phyloP scores from a whole-genome alignment of 2,797 vertebrate genomes.

The Sparidentex hasta region DNA sequence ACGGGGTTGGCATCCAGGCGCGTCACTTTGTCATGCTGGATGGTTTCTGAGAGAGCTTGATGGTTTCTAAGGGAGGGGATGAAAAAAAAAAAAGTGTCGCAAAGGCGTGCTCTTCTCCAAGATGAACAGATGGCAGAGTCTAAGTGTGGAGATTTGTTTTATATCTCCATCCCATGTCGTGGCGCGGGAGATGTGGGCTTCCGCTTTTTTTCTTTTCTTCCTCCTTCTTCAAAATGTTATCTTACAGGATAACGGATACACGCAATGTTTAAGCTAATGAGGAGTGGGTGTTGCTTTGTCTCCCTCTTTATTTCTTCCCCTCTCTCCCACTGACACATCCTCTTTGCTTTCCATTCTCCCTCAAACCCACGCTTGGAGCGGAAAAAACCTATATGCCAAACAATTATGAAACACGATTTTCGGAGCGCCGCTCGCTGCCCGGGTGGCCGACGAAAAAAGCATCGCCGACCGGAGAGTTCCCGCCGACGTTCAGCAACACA shows the following conservation, averaged over 20 bases:
- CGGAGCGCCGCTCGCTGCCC: conserved; percentile 52
- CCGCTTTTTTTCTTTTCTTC: conserved; percentile 25
- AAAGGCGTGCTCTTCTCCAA: conserved; percentile 66
- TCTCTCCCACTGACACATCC: conserved; percentile 70
- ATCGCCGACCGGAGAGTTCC: conserved; percentile 42
- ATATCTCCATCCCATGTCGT: conserved; percentile 75
- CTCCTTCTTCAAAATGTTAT: conserved; percentile 65
- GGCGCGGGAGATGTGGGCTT: conserved; percentile 57
- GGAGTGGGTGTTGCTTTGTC: conserved; percentile 80
- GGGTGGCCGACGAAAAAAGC: conserved; percentile 53
- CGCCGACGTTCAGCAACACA: conserved; percentile 14
- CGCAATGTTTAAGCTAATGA: conserved; percentile 80
- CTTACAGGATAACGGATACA: conserved; percentile 76
- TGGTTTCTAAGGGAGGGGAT: conserved; percentile 66
- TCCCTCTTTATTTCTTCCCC: conserved; percentile 62
- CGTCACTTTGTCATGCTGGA: conserved; percentile 77
- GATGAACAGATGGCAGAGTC: conserved; percentile 81
- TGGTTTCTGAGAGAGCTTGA: conserved; percentile 72
- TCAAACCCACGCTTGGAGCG: conserved; percentile 73
- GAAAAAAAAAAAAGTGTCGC: conserved; percentile 44
- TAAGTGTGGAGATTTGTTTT: conserved; percentile 78
- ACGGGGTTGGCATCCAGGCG: conserved; percentile 65
- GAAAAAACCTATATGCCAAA: conserved; percentile 71
- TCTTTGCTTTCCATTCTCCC: conserved; percentile 69
- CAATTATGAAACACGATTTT: conserved; percentile 70